Conservation (phyloP, 2,888 invertebrate species). For the Schizotus pectinicornis region DNA sequence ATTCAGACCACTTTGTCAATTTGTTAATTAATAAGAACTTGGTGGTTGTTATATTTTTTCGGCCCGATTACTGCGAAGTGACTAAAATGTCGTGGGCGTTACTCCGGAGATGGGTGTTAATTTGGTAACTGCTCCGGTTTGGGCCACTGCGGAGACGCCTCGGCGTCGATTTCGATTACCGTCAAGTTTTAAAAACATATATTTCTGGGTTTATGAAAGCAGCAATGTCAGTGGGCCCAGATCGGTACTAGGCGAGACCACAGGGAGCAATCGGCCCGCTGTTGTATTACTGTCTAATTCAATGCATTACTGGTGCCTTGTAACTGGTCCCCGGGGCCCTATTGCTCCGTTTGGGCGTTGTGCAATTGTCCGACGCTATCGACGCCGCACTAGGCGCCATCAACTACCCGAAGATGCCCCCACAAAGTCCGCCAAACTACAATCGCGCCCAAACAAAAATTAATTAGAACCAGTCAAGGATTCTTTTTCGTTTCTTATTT, state of each 20-base stretch:
- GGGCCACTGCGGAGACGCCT: neutral
- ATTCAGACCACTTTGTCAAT: too few species aligned
- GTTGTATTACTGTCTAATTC: slow-evolving; percentile 66
- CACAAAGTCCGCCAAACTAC: slow-evolving; percentile 3
- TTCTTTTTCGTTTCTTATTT: too few species aligned
- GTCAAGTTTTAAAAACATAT: slow-evolving; percentile 30
- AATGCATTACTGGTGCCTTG: slow-evolving; percentile 63
- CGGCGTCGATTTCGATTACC: slow-evolving; percentile 20
- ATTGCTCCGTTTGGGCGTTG: slow-evolving; percentile 55
- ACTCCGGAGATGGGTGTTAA: neutral
- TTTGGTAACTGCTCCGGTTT: neutral
- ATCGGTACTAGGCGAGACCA: slow-evolving; percentile 33
- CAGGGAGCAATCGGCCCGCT: slow-evolving; percentile 50
- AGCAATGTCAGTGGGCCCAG: slow-evolving; percentile 32
- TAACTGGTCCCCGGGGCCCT: slow-evolving; percentile 59
- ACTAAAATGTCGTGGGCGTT: too few species aligned
- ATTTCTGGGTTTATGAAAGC: slow-evolving; percentile 35
- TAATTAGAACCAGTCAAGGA: too few species aligned
- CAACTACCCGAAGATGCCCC: slow-evolving; percentile 36
- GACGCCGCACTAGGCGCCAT: slow-evolving; percentile 51
- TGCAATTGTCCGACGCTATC: slow-evolving; percentile 54
- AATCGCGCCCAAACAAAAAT: too few species aligned
- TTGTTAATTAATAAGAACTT: too few species aligned
- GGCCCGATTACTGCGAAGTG: too few species aligned
- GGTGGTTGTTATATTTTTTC: too few species aligned